Base-by-base conservation (phyloP, 1,140 invertebrate genomes). In the Zaprionus vittiger region DNA sequence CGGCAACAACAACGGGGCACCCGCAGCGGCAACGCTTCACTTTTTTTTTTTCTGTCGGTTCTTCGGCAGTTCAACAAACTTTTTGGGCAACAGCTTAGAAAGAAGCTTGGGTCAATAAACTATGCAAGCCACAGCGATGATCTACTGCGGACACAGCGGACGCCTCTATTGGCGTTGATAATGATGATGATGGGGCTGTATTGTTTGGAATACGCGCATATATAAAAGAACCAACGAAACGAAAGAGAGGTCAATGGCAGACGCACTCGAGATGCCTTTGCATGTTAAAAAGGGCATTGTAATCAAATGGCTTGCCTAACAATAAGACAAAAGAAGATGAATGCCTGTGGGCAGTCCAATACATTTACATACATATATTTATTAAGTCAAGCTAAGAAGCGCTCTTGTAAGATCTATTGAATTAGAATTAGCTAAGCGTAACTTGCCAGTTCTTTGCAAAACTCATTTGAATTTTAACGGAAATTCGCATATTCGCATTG, bases 31-130 rank as follows among this genome's bases (percentile, higher is more conserved):
- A 62, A 54, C 75, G 83, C 84, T 90, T 89, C 85, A 89, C 85
- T 87, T 86, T 89, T 87, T 77, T 71, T 83, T 74, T 80, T 64
- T 31, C n/a, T 62, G 9, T 52, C 20, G 47, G 41, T 44, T 63
- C 57, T 70, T 75, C 49, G 86, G 68, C 70, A 77, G 85, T 85
- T 89, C 81, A 89, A 91, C 77, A 79, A 84, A 90, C 84, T 85
- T 77, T 82, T 72, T 63, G 60, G 49, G 64, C 69, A 72, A 44
- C 56, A 67, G 69, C 69, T 77, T 77, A 77, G 77, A 72, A 69
- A 70, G 68, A 73, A 79, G 67, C 61, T 81, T 89, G 81, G 84
- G 84, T 89, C 85, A 89, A 89, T 77, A 89, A 85, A 89, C 85
- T 90, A 70, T 74, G 72, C 66, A 81, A 77, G 77, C 74, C 74